phyloP scores from a whole-genome alignment of 2,888 invertebrate genomes.

The Tricholauxania praeusta region DNA sequence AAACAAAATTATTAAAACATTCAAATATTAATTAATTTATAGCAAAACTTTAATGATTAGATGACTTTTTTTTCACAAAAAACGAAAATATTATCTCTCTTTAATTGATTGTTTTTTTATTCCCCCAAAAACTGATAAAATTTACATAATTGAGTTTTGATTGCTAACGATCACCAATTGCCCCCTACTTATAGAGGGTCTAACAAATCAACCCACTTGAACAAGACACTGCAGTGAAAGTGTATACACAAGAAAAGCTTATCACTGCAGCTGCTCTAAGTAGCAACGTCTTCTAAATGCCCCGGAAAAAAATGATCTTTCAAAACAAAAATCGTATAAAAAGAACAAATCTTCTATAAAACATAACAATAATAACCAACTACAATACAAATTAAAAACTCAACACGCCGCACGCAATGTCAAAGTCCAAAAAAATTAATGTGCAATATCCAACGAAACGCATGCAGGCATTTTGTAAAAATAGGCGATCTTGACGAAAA shows the following conservation, averaged over 20 bases:
- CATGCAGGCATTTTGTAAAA: too few relatives aligned
- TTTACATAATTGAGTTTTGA: conserved; percentile 21
- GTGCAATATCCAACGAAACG: background rate
- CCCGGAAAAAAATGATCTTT: too few relatives aligned
- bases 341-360: background rate
- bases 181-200: background rate
- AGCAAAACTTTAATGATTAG: too few relatives aligned
- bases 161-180: conserved; percentile 11
- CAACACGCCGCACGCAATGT: conserved; percentile 24
- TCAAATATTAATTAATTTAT: too few relatives aligned
- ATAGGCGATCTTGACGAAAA: conserved; percentile 2
- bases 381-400: conserved; percentile 45
- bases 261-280: background rate
- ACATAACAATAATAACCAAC: conserved; percentile 41
- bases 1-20: too few relatives aligned
- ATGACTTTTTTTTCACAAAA: background rate
- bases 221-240: background rate
- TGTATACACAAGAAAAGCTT: background rate
- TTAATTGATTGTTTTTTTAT: background rate
- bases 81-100: background rate
- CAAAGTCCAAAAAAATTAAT: conserved; percentile 26
- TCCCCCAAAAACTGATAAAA: conserved; percentile 5
- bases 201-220: conserved; percentile 1
- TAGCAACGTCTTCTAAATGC: too few relatives aligned
- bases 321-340: background rate